A percentile compares a stretch with the other conserved stretches of the same genome.
phyloP scores from a whole-genome alignment of 1,140 invertebrate species.

The Paralvinella palmiformis region DNA sequence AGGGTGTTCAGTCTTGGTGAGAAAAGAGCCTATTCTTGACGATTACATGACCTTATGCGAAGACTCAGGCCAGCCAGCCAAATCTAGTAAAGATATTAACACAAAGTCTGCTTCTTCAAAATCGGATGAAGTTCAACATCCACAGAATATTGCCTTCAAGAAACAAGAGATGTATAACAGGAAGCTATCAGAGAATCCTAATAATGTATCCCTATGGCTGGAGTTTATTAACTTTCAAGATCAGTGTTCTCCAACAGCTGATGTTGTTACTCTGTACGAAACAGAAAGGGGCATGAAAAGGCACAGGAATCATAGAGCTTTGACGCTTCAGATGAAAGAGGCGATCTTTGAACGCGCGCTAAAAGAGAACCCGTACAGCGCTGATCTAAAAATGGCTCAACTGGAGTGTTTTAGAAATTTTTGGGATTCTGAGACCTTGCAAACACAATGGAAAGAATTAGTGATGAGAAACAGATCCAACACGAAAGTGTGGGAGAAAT shows the following conservation, averaged over 20 bases:
- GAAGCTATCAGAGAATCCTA: conserved; percentile 40
- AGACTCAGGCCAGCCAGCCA: too few species aligned
- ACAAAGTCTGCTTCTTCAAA: too few species aligned
- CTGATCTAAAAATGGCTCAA: conserved; percentile 43
- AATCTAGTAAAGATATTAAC: too few species aligned
- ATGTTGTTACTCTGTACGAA: conserved; percentile 19
- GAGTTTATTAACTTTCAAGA: conserved; percentile 54
- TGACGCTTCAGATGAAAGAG: conserved; percentile 50
- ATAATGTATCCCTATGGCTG: conserved; percentile 48
- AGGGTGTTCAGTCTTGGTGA: too few species aligned
- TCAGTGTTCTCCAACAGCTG: conserved; percentile 22
- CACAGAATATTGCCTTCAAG: too few species aligned
- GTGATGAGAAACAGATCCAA: conserved; percentile 50
- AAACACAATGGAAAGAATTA: conserved; percentile 49
- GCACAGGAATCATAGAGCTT: neutral
- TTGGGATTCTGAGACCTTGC: conserved; percentile 42
- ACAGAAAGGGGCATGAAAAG: conserved; percentile 16
- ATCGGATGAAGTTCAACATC: too few species aligned
- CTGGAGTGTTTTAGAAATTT: conserved; percentile 43
- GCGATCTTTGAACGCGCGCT: conserved; percentile 52
- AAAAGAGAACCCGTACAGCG: conserved; percentile 46
- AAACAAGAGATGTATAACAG: conserved; percentile 47
- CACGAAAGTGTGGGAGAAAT: conserved; percentile 48
- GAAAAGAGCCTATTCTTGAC: too few species aligned
- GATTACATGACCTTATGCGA: too few species aligned